Evolutionary conservation across 2,113 vertebrate species (phyloP).

Genomic region (Elephantulus edwardii): DNA sequence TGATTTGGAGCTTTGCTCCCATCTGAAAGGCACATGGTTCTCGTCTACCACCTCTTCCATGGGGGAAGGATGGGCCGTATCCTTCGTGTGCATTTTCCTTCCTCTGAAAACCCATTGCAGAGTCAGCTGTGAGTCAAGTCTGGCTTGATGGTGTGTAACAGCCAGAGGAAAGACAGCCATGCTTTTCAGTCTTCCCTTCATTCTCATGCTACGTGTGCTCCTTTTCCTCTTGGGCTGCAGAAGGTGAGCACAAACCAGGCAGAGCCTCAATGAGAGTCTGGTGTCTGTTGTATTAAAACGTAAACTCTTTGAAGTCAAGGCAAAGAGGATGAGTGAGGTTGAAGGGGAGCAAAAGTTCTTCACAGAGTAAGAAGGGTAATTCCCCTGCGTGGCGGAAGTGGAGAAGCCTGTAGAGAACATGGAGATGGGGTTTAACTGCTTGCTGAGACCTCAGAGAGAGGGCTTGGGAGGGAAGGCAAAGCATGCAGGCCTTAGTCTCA

Average conservation of each 20-base stretch:
- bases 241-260: neutral
- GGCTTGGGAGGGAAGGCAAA: neutral
- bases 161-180: too few relatives aligned
- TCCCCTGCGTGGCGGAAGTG: neutral
- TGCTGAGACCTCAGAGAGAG: neutral
- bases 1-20: too few relatives aligned
- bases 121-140: too few relatives aligned
- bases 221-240: neutral
- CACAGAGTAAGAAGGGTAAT: neutral
- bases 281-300: neutral
- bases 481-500: neutral
- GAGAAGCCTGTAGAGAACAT: neutral
- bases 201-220: too few relatives aligned
- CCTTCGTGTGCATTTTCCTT: too few relatives aligned
- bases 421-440: neutral
- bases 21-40: too few relatives aligned
- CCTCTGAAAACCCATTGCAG: too few relatives aligned
- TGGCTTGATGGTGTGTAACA: too few relatives aligned
- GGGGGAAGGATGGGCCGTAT: too few relatives aligned
- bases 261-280: neutral
- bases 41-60: too few relatives aligned
- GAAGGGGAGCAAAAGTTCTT: neutral
- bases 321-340: neutral
- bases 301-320: conserved; percentile 1
- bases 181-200: too few relatives aligned